Evolutionary conservation across 2,113 vertebrate species (phyloP), one percentile per base, ranked within the genome.

Genomic region (Caranx melampygus): DNA sequence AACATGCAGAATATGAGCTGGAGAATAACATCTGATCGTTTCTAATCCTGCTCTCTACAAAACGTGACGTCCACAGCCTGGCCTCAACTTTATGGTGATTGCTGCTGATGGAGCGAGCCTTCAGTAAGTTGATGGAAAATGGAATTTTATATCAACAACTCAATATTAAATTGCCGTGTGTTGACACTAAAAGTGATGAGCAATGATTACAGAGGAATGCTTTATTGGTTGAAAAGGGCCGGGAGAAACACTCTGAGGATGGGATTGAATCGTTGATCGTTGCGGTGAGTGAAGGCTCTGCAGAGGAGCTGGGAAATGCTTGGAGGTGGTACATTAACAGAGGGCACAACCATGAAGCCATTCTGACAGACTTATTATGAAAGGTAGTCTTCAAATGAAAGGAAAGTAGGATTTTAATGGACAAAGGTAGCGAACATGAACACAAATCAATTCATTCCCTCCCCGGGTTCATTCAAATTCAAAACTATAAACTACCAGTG

Each of bases 131-230:
- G 66, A 81, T 78, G 81, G 65, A 79, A 80, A 80, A 91, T 33
- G 37, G 79, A 71, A 79, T 85, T 82, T 73, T 67, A 88, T 87
- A 71, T 78, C 71, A 59, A 74, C 52, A 64, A 78, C 63, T 88
- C 75, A 75, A 81, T 83, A 73, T 70, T 72, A 88, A 82, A 89
- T 78, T 66, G 67, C 73, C 51, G 63, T 67, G 37, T 84, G 86
- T 84, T 85, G 87, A 87, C 83, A 79, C 59, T 84, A 62, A 77
- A 89, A 78, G 73, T 83, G 87, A 89, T 88, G 85, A 88, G 83
- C 31, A 52, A 79, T 84, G 74, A 90, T 88, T 75, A 88, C 37
- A 16, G 35, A 55, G 77, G 60, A 33, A 40, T 9, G 44, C 55
- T 73, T 73, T 79, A 82, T 84, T 72, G 80, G 77, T 69, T 42